Percentiles rank a stretch among this genome's conserved stretches.
Evolutionary conservation across 2,797 vertebrate species (phyloP).

Genomic region (Echiichthys vipera): DNA sequence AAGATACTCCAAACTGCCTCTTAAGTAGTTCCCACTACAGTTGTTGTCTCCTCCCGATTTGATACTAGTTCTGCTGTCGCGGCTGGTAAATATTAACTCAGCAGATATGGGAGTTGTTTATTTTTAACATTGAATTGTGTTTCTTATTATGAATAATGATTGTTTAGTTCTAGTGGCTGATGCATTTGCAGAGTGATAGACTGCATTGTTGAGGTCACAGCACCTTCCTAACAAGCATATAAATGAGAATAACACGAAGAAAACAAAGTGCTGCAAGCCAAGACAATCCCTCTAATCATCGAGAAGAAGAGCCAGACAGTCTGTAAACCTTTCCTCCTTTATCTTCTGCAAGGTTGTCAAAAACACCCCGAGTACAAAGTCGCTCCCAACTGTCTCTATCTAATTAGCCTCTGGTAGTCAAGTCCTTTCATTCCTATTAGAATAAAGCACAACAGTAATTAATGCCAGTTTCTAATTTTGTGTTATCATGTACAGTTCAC

Average conservation of each 20-base stretch:
- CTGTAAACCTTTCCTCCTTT: slow-evolving; percentile 5
- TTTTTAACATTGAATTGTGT: neutral
- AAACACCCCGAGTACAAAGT: neutral
- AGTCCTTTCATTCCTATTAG: slow-evolving; percentile 7
- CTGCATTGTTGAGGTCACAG: neutral
- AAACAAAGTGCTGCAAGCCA: slow-evolving; percentile 7
- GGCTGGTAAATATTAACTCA: neutral
- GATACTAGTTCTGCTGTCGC: too few relatives aligned
- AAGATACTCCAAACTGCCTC: too few relatives aligned
- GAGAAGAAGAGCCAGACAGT: neutral
- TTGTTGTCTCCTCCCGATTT: too few relatives aligned
- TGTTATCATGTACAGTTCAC: slow-evolving; percentile 10
- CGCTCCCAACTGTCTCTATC: slow-evolving; percentile 7
- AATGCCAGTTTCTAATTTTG: slow-evolving; percentile 20
- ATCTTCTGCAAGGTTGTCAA: slow-evolving; percentile 21
- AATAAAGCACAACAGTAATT: slow-evolving; percentile 18
- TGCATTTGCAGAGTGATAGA: neutral
- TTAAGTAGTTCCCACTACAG: too few relatives aligned
- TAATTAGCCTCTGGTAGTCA: slow-evolving; percentile 13
- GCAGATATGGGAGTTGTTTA: neutral
- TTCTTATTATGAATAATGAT: neutral
- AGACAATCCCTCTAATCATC: slow-evolving; percentile 11
- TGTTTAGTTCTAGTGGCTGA: neutral
- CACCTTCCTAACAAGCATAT: slow-evolving; percentile 1
- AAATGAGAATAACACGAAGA: slow-evolving; percentile 6